Conservation (phyloP, 2,113 vertebrate species). For the Lagenorhynchus albirostris region DNA sequence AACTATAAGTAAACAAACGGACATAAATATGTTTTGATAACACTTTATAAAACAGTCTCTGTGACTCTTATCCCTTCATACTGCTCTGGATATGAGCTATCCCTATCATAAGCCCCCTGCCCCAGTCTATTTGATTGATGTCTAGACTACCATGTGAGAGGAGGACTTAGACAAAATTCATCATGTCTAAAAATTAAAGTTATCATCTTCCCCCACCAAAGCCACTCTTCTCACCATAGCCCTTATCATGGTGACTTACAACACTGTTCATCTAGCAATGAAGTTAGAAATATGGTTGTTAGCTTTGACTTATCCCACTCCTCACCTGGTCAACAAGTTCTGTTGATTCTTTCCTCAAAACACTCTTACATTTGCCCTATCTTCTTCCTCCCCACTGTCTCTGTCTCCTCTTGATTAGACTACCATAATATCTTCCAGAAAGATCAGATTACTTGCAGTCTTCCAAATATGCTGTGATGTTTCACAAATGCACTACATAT, state of each 20-base stretch:
- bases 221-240: neutral
- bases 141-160: neutral
- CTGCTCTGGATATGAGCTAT: neutral
- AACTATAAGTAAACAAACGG: neutral
- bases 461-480: neutral
- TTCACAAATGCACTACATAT: neutral
- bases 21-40: neutral
- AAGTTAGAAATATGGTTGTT: neutral
- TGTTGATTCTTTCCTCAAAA: neutral
- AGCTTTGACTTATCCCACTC: neutral
- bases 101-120: neutral
- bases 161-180: neutral
- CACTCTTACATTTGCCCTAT: neutral
- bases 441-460: neutral
- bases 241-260: neutral
- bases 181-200: neutral
- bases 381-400: neutral
- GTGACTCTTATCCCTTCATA: neutral
- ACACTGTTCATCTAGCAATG: neutral
- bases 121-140: neutral
- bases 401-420: neutral
- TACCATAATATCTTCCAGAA: neutral
- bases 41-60: neutral
- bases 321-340: neutral
- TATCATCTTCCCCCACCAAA: neutral